Evolutionary conservation across 2,888 invertebrate genomes (phyloP).

Genomic region (Flexamia atlantica): DNA sequence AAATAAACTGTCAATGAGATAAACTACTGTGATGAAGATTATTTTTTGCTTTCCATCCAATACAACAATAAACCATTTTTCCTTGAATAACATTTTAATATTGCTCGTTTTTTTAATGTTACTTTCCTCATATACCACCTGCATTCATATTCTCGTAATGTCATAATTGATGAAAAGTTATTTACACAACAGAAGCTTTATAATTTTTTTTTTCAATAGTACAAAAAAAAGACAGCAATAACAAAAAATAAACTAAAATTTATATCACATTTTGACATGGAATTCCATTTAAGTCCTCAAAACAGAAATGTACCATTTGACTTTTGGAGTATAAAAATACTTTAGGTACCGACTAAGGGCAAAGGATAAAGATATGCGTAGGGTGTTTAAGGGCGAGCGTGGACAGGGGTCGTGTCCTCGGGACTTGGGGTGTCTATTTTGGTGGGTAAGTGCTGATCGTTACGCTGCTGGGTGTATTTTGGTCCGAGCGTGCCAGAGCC

Average conservation of each 20-base stretch:
- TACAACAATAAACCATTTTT: neutral
- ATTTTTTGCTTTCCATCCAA: neutral
- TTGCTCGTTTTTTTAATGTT: neutral
- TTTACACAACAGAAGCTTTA: neutral
- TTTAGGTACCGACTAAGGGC: conserved; percentile 12
- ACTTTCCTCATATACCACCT: neutral
- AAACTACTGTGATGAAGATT: neutral
- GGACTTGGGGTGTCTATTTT: conserved; percentile 84
- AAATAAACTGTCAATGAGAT: neutral
- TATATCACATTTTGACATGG: conserved; percentile 40
- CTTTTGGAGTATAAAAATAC: conserved; percentile 53
- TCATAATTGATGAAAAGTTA: neutral
- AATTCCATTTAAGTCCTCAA: conserved; percentile 27
- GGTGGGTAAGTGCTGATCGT: conserved; percentile 76
- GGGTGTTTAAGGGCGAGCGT: conserved; percentile 75
- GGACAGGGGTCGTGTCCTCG: conserved; percentile 82
- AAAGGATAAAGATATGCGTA: conserved; percentile 8
- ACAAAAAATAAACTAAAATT: conserved; percentile 23
- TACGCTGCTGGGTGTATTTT: conserved; percentile 75
- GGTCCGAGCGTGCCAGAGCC: conserved; percentile 76
- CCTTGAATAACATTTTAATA: neutral
- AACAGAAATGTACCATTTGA: neutral
- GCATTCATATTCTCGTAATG: neutral
- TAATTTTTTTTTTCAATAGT: neutral
- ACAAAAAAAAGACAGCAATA: neutral